Evolutionary conservation across 2,113 vertebrate species (phyloP).

Genomic region (Pteropus alecto): DNA sequence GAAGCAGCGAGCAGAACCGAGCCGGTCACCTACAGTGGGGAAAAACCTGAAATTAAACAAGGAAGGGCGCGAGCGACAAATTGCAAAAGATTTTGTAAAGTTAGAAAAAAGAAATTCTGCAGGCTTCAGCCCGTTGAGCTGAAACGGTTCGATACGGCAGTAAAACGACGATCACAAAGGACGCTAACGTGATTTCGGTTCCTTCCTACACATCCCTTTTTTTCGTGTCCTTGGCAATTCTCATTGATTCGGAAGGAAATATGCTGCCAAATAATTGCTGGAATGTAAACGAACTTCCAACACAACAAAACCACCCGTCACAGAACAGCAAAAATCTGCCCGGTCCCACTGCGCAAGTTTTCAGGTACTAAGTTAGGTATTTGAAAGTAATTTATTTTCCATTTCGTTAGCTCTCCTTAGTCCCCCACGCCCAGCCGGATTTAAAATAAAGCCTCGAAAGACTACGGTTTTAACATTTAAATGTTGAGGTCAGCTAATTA

Average conservation of each 20-base stretch:
- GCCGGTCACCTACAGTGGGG: not conserved
- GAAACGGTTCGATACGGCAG: not conserved
- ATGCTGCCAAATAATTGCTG: constrained; percentile 50
- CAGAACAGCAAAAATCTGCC: not conserved
- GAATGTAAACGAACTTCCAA: not conserved
- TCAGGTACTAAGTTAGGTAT: constrained; percentile 73
- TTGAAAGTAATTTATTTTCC: constrained; percentile 77
- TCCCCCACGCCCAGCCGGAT: not conserved
- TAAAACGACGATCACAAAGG: not conserved
- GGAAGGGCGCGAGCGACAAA: not conserved
- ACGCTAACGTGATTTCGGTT: not conserved
- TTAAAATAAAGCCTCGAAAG: constrained; percentile 56
- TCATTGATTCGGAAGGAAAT: constrained; percentile 40
- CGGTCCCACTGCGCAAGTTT: constrained; percentile 26
- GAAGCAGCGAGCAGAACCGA: not conserved
- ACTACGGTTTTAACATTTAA: constrained; percentile 77
- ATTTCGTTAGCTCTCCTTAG: constrained; percentile 7
- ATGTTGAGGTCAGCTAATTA: constrained; percentile 74
- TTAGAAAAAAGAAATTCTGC: not conserved
- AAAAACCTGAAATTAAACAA: not conserved
- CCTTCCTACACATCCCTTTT: not conserved
- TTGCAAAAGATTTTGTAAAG: not conserved
- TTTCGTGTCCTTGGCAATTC: not conserved
- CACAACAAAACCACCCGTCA: not conserved
- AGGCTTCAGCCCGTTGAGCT: not conserved